Evolutionary conservation across 2,113 vertebrate genomes (phyloP), one percentile per base, ranked within the genome.

Genomic region (Poeciliopsis turrubarensis): DNA sequence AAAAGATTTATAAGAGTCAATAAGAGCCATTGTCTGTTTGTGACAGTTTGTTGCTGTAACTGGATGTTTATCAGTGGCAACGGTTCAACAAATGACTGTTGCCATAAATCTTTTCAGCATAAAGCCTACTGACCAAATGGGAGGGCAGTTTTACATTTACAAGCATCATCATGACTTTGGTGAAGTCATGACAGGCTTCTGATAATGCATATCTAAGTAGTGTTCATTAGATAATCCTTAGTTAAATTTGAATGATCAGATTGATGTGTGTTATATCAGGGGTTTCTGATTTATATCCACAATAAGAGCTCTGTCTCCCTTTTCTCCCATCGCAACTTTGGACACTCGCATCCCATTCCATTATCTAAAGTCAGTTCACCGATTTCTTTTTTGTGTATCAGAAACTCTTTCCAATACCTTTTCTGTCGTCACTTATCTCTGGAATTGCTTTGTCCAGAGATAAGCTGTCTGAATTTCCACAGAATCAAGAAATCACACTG

Each of bases 31-130:
- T 19, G 25, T n/a, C 51, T 32, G 68, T 60, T 41, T 65, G n/a
- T 47, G 41, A 26, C 60, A 60, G 14, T 37, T 29, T 60, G 54
- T 65, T 13, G 8, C 26, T 57, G 34, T 27, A 6, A 68, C 60
- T 72, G 69, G 29, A 63, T 73, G 57, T 64, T 66, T 78, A 32
- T 32, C 66, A 30, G 19, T 7, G 54, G 61, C 15, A 25, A 39
- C 0, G 10, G n/a, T 61, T 12, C 39, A 57, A n/a, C 63, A 34
- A 70, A 22, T 70, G 26, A 65, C n/a, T 70, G 5, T 62, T 39
- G 62, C 29, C 9, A 22, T 22, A 68, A 69, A 17, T 74, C 13
- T 22, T 69, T 51, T 37, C 29, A 30, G 17, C 7, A 62, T 51
- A 32, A 65, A 27, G 32, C 31, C 19, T n/a, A 3, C 26, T 64